These are phyloP conservation scores for Trissolcus basalis DNA, from an alignment of 1,140 invertebrate genomes.

Conservation along the genomic window DNA sequence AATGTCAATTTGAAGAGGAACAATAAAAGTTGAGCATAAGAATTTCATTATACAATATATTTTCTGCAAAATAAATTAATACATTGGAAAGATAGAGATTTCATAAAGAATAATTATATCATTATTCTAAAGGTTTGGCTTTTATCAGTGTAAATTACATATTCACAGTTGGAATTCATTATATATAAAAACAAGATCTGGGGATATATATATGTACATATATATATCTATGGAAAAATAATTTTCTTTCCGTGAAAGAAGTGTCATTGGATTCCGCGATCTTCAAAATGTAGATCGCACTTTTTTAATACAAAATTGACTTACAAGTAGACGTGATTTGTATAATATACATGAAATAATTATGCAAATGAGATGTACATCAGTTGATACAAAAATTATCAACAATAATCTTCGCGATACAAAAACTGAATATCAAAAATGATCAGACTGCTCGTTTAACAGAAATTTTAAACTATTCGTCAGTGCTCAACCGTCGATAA, in stretches of 20 bases:
- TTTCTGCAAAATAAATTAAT: slow-evolving; percentile 17
- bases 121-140: slow-evolving; percentile 10
- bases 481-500: too few species aligned
- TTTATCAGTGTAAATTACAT: slow-evolving; percentile 6
- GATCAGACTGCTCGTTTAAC: too few species aligned
- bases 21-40: background rate
- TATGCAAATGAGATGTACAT: too few species aligned
- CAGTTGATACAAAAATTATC: too few species aligned
- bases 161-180: background rate
- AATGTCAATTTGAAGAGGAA: too few species aligned
- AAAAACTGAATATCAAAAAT: too few species aligned
- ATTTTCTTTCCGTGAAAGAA: background rate
- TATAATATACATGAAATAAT: too few species aligned
- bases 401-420: too few species aligned
- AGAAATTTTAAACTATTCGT: too few species aligned
- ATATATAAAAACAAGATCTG: background rate
- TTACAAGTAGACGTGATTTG: too few species aligned
- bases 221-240: background rate
- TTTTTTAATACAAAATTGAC: too few species aligned
- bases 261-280: background rate
- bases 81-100: slow-evolving; percentile 8
- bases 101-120: background rate
- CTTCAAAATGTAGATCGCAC: background rate
- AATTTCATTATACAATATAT: background rate
- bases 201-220: too few species aligned